Evolutionary conservation across 2,113 vertebrate genomes (phyloP), one percentile per base, ranked within the genome.

Genomic region (Budorcas taxicolor): DNA sequence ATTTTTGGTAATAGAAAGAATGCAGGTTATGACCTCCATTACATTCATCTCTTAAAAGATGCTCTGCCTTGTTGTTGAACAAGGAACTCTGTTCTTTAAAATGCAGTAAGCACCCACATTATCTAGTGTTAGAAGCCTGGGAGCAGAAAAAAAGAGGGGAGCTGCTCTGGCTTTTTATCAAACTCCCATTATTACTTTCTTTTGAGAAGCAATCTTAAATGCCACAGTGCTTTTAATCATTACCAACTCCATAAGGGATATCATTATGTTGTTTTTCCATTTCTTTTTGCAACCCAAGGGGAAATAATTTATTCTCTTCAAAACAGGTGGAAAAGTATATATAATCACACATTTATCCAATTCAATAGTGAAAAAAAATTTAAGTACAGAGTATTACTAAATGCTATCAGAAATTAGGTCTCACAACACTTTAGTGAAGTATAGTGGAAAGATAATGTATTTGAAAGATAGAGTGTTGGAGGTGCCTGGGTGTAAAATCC

Each of bases 121-220:
- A 85, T 76, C 33, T 83, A 47, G n/a, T 36, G 88, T 40, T 60
- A 86, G 40, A 94, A 90, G 53, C 10, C 85, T 53, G 21, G 29
- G 27, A 36, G 21, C 9, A 82, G 36, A 78, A 78, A 76, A 76
- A 93, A 40, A 85, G 29, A 86, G 31, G 25, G 57, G 17, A 36
- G 21, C 43, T 21, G 43, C 15, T 53, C 19, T 64, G 52, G 45
- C 29, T 92, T 96, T 96, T 90, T 74, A 52, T 95, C 52, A 55
- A 40, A 43, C 8, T 57, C 40, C 83, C 78, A 52, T 96, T 80
- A 81, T 93, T 83, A 45, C 13, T 74, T 84, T 25, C 50, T 85
- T 71, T 90, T 45, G 47, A 94, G 82, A 92, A 97, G 93, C 43
- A 90, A 97, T 60, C 67, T 55, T 57, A 85, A 98, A 97, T 89